Conservation (phyloP, 2,888 invertebrate genomes). For the Pristionchus arcanus region DNA sequence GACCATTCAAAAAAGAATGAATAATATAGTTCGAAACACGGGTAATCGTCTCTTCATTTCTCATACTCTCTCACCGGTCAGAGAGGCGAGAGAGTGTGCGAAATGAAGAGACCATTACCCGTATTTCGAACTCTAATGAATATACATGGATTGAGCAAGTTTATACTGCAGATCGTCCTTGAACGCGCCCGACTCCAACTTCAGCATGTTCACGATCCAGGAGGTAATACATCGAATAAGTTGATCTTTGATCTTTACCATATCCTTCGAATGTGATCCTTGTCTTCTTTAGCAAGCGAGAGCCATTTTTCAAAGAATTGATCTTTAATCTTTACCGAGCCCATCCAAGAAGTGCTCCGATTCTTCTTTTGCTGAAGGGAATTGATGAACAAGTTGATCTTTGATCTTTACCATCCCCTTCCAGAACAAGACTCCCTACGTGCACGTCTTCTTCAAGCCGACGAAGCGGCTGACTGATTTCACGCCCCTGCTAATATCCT, state of each 20-base stretch:
- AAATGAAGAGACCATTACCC: too few relatives aligned
- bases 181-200: constrained; percentile 51
- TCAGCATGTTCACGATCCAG: constrained; percentile 54
- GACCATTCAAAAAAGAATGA: too few relatives aligned
- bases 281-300: background rate
- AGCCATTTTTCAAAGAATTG: too few relatives aligned
- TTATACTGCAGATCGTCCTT: background rate
- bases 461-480: constrained; percentile 75
- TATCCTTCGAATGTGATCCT: background rate
- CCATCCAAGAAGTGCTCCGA: background rate
- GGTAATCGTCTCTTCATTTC: too few relatives aligned
- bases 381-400: background rate
- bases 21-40: too few relatives aligned
- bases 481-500: constrained; percentile 70
- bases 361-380: background rate
- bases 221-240: constrained; percentile 18
- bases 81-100: too few relatives aligned
- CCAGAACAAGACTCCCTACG: constrained; percentile 64
- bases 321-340: too few relatives aligned
- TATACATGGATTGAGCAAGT: too few relatives aligned
- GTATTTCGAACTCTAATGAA: too few relatives aligned
- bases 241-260: constrained; percentile 20
- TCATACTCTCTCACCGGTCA: too few relatives aligned
- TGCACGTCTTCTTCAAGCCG: constrained; percentile 75
- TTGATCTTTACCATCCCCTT: constrained; percentile 37